These are phyloP conservation scores for Penaeus japonicus DNA, from an alignment of 1,140 invertebrate genomes.

Conservation along the genomic window DNA sequence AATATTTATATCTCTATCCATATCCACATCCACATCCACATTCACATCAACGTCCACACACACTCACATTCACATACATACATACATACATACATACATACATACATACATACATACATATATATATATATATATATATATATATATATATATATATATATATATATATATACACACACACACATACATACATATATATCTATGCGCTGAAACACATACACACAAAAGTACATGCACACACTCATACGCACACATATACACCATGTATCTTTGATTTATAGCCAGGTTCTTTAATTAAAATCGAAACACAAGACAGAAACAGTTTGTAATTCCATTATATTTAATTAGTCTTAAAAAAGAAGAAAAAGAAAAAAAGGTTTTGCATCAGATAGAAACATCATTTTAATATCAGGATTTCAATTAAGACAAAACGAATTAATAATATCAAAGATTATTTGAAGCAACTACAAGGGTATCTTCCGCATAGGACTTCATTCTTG, in stretches of 20 bases:
- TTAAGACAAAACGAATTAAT: too few relatives aligned
- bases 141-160: slow-evolving; percentile 15
- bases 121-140: slow-evolving; percentile 24
- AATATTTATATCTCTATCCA: background rate
- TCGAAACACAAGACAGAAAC: too few relatives aligned
- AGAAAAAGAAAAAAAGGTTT: too few relatives aligned
- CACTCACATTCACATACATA: background rate
- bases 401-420: too few relatives aligned
- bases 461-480: too few relatives aligned
- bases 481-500: too few relatives aligned
- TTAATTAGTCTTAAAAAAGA: background rate
- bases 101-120: slow-evolving; percentile 3
- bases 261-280: background rate
- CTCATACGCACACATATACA: background rate
- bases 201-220: background rate
- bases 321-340: background rate
- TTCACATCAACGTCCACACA: background rate
- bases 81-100: slow-evolving; percentile 1
- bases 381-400: too few relatives aligned
- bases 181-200: background rate
- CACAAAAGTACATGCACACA: background rate
- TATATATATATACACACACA: background rate
- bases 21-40: background rate
- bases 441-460: too few relatives aligned
- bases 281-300: background rate